These are phyloP conservation scores for Propithecus perrieri DNA, from an alignment of 2,797 vertebrate species.

Conservation along the genomic window DNA sequence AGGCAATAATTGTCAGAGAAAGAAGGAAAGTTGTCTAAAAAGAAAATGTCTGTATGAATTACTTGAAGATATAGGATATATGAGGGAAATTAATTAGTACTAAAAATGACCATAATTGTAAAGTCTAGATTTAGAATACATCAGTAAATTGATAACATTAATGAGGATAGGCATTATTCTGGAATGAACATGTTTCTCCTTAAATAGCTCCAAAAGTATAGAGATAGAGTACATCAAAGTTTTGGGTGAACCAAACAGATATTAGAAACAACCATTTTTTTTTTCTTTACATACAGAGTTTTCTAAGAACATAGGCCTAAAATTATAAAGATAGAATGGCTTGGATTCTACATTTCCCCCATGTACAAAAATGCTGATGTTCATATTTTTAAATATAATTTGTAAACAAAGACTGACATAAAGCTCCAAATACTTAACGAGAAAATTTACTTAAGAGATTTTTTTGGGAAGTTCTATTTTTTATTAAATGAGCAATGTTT, in stretches of 20 bases:
- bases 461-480: neutral
- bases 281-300: neutral
- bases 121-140: neutral
- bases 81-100: neutral
- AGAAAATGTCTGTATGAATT: neutral
- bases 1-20: neutral
- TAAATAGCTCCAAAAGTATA: neutral
- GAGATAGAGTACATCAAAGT: neutral
- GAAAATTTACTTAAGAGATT: neutral
- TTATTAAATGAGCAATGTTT: slow-evolving; percentile 21
- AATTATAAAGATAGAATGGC: neutral
- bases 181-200: neutral
- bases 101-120: neutral
- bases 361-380: neutral
- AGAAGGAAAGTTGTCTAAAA: neutral
- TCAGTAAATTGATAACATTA: neutral
- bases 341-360: neutral
- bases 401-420: neutral
- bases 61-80: neutral
- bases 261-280: neutral
- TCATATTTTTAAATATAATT: neutral
- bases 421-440: neutral
- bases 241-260: neutral
- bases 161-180: neutral
- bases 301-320: neutral